phyloP scores from a whole-genome alignment of 2,113 vertebrate species.

The Neolamprologus variostigma region DNA sequence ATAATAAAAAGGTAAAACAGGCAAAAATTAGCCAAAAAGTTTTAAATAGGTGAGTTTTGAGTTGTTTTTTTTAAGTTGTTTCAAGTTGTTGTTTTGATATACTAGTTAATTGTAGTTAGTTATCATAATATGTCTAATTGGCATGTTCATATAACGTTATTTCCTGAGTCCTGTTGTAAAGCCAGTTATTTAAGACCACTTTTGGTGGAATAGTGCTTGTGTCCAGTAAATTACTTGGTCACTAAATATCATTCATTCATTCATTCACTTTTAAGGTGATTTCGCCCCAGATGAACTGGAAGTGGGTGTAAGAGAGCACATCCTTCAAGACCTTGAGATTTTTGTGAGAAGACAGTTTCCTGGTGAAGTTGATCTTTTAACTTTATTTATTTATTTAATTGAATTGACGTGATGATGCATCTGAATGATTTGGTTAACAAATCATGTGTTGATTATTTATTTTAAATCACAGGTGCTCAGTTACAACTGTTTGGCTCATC shows the following conservation, averaged over 20 bases:
- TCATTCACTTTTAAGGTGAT: slow-evolving; percentile 56
- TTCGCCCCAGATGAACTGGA: slow-evolving; percentile 82
- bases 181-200: background rate
- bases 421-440: background rate
- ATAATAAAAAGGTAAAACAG: background rate
- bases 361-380: slow-evolving; percentile 63
- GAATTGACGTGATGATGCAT: background rate
- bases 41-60: background rate
- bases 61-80: background rate
- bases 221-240: background rate
- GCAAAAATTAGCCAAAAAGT: background rate
- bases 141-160: background rate
- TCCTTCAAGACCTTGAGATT: slow-evolving; percentile 81
- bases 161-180: background rate
- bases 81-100: background rate
- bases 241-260: background rate
- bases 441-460: background rate
- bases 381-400: background rate
- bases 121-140: background rate
- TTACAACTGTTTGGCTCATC: slow-evolving; percentile 91
- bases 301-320: slow-evolving; percentile 81
- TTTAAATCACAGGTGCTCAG: slow-evolving; percentile 72
- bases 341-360: slow-evolving; percentile 83
- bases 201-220: background rate
- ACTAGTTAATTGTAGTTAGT: background rate